A percentile compares a stretch with the other conserved stretches of the same genome.
Evolutionary conservation across 2,113 vertebrate genomes (phyloP).

Genomic region (Ciconia stormi): DNA sequence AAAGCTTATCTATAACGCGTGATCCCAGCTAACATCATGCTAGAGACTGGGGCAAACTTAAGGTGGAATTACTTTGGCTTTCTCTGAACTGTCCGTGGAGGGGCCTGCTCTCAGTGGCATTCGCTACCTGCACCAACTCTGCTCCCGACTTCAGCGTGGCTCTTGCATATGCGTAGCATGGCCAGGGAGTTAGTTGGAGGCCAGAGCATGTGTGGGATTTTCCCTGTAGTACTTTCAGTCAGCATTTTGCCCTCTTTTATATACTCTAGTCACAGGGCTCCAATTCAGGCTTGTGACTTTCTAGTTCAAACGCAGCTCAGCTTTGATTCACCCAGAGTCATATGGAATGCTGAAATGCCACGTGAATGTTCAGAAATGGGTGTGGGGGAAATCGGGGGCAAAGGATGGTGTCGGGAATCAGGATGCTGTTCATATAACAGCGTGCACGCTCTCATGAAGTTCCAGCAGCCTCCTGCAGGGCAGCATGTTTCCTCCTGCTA

Average conservation of each 20-base stretch:
- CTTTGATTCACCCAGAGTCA: background rate
- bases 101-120: background rate
- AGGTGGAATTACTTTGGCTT: background rate
- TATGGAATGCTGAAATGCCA: background rate
- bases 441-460: accelerated
- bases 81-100: accelerated
- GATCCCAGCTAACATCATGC: background rate
- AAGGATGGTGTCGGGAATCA: background rate
- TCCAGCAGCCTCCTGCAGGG: background rate
- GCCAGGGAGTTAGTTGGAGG: background rate
- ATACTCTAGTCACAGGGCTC: background rate
- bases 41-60: background rate
- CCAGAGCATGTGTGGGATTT: accelerated
- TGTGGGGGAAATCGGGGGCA: background rate
- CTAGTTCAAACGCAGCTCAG: background rate
- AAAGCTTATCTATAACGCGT: background rate
- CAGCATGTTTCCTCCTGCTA: background rate
- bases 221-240: background rate
- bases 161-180: accelerated
- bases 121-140: background rate
- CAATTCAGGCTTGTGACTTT: background rate
- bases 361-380: background rate
- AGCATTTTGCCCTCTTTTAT: slow-evolving; percentile 42
- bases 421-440: background rate
- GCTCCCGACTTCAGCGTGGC: background rate